These are phyloP conservation scores for Cheilosia grossa DNA, from an alignment of 2,888 invertebrate species.

Conservation along the genomic window DNA sequence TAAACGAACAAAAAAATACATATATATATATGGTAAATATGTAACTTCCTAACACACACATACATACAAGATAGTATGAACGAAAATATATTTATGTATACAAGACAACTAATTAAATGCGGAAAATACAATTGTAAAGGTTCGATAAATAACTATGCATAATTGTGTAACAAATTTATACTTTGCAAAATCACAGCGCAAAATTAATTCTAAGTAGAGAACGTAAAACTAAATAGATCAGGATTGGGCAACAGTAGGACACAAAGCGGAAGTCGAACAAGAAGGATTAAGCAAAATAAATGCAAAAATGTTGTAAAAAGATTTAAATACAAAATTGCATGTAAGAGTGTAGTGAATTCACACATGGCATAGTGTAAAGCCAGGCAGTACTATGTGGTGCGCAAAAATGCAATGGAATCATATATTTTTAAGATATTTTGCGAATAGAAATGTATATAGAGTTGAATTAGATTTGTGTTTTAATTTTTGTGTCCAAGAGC, in stretches of 20 bases:
- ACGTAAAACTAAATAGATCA: neutral
- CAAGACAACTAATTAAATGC: conserved; percentile 56
- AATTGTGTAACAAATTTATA: conserved; percentile 50
- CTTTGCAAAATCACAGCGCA: conserved; percentile 40
- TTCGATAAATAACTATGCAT: conserved; percentile 67
- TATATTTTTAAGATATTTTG: conserved; percentile 41
- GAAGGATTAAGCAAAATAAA: neutral
- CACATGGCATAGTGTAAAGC: neutral
- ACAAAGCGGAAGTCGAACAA: conserved; percentile 18
- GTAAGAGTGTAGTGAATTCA: conserved; percentile 4
- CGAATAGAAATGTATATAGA: conserved; percentile 32
- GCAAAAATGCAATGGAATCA: conserved; percentile 47
- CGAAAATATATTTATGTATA: conserved; percentile 75
- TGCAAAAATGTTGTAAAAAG: conserved; percentile 48
- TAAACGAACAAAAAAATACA: conserved; percentile 64
- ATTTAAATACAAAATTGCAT: conserved; percentile 45
- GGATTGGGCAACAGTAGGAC: conserved; percentile 7
- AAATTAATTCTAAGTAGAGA: conserved; percentile 43
- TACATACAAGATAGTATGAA: conserved; percentile 70
- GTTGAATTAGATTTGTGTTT: neutral
- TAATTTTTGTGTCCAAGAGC: neutral
- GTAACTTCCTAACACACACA: conserved; percentile 61
- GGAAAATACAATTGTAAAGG: conserved; percentile 62
- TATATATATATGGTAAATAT: conserved; percentile 28
- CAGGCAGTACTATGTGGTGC: conserved; percentile 34